Percentiles rank a stretch among this genome's conserved stretches.
phyloP scores from a whole-genome alignment of 2,888 invertebrate genomes.

The Drosophila crucigera region DNA sequence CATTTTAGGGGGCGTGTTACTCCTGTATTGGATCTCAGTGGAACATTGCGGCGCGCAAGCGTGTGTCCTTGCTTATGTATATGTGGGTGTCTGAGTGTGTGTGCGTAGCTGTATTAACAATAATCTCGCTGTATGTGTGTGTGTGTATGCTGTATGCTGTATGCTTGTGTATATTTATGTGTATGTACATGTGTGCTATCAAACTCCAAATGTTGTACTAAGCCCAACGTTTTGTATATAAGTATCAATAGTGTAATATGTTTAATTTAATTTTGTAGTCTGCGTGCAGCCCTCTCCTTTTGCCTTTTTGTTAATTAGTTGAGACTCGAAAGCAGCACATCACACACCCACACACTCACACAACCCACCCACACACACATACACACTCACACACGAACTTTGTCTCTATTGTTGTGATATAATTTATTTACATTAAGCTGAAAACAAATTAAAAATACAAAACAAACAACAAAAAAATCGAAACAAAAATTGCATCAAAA shows the following conservation, averaged over 20 bases:
- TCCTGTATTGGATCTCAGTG: slow-evolving; percentile 77
- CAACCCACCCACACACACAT: slow-evolving; percentile 10
- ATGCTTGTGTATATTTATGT: slow-evolving; percentile 6
- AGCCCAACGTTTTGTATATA: slow-evolving; percentile 46
- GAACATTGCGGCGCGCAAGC: slow-evolving; percentile 52
- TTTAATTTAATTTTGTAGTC: slow-evolving; percentile 30
- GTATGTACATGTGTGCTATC: slow-evolving; percentile 9
- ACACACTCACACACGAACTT: slow-evolving; percentile 58
- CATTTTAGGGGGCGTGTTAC: slow-evolving; percentile 18
- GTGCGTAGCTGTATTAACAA: neutral
- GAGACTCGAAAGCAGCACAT: slow-evolving; percentile 19
- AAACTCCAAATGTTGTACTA: slow-evolving; percentile 29
- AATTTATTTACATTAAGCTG: slow-evolving; percentile 81
- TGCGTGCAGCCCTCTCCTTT: slow-evolving; percentile 34
- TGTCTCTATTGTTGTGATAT: slow-evolving; percentile 85
- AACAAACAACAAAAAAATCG: neutral
- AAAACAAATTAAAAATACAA: slow-evolving; percentile 21
- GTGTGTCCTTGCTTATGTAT: slow-evolving; percentile 18
- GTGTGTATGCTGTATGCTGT: slow-evolving; percentile 9
- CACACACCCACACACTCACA: slow-evolving; percentile 9
- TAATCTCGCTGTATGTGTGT: slow-evolving; percentile 13
- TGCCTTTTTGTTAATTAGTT: slow-evolving; percentile 33
- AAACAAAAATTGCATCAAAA: slow-evolving; percentile 27
- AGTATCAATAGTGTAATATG: slow-evolving; percentile 27
- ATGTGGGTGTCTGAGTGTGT: slow-evolving; percentile 6